phyloP scores from a whole-genome alignment of 1,140 invertebrate species.

The Stenopsyche tienmushanensis region DNA sequence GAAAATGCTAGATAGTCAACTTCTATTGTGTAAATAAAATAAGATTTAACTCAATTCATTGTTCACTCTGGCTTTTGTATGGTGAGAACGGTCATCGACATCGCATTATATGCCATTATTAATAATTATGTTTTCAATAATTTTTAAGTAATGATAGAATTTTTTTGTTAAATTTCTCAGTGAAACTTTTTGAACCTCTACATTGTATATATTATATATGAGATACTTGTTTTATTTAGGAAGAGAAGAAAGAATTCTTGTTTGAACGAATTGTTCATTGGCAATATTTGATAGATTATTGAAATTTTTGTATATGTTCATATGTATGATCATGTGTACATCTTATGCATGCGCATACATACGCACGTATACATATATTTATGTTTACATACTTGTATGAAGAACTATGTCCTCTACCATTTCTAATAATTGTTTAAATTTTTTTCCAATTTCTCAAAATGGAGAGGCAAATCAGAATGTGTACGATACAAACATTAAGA shows the following conservation, averaged over 20 bases:
- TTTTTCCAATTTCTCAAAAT: slow-evolving; percentile 5
- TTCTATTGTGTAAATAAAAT: slow-evolving; percentile 37
- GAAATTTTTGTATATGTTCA: neutral
- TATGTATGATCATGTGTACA: slow-evolving; percentile 3
- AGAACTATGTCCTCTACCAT: slow-evolving; percentile 8
- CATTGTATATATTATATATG: neutral
- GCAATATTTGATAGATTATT: slow-evolving; percentile 12
- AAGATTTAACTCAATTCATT: slow-evolving; percentile 31
- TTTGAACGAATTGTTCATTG: neutral
- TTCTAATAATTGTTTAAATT: neutral
- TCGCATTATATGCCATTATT: slow-evolving; percentile 30
- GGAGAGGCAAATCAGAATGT: slow-evolving; percentile 27
- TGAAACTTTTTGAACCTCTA: neutral
- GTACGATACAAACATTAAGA: slow-evolving; percentile 31
- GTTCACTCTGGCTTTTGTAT: slow-evolving; percentile 34
- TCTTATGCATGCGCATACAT: neutral
- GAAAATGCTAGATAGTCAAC: slow-evolving; percentile 38
- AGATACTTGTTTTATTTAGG: slow-evolving; percentile 6
- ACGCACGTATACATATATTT: neutral
- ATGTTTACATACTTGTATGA: neutral
- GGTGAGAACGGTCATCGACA: slow-evolving; percentile 17
- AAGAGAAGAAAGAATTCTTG: neutral
- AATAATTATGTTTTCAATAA: slow-evolving; percentile 31
- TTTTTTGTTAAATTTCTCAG: slow-evolving; percentile 7
- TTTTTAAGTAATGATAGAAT: slow-evolving; percentile 24